Evolutionary conservation across 1,140 invertebrate genomes (phyloP).

Genomic region (Melanaphis sacchari): DNA sequence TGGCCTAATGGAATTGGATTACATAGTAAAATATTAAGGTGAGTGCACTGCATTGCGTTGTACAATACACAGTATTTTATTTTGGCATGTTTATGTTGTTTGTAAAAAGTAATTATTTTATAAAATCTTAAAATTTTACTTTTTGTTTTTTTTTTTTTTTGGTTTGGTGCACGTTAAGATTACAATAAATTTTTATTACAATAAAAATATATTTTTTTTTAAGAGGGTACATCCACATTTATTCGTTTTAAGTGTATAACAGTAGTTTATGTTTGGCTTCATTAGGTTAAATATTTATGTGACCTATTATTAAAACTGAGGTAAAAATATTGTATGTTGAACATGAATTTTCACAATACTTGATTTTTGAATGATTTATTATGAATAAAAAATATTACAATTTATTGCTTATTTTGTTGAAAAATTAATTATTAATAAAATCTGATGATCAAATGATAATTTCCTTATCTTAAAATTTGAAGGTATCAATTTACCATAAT

Average conservation of each 20-base stretch:
- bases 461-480: background rate
- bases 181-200: background rate
- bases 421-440: background rate
- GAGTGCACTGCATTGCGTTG: conserved; percentile 57
- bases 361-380: background rate
- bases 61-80: conserved; percentile 48
- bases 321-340: background rate
- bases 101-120: background rate
- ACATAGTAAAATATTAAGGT: conserved; percentile 56
- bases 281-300: background rate
- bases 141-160: background rate
- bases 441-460: background rate
- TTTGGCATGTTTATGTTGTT: conserved; percentile 52
- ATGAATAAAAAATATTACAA: background rate
- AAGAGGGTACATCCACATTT: background rate
- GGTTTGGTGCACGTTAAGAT: conserved; percentile 38
- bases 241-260: background rate
- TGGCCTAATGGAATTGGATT: conserved; percentile 56
- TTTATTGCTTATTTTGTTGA: background rate
- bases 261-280: background rate
- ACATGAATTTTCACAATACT: background rate
- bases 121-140: conserved; percentile 21
- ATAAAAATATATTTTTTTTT: background rate
- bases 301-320: background rate
- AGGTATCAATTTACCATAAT: background rate